phyloP scores from a whole-genome alignment of 2,888 invertebrate species.

The Nephrotoma flavescens region DNA sequence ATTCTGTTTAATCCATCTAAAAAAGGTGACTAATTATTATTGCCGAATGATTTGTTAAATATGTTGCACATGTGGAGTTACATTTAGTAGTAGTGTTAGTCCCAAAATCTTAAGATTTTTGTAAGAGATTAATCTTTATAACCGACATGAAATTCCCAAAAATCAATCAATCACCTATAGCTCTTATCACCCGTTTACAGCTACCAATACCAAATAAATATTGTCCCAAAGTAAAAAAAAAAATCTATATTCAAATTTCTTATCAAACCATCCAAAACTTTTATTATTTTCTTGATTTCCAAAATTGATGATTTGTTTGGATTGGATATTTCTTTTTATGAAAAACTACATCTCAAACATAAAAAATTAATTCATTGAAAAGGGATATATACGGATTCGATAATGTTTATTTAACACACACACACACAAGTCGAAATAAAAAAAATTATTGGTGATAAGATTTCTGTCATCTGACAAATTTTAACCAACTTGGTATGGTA shows the following conservation, averaged over 20 bases:
- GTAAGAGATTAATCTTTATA: too few species aligned
- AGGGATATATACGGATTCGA: not conserved
- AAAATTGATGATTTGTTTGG: not conserved
- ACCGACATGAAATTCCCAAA: too few species aligned
- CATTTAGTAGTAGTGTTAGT: too few species aligned
- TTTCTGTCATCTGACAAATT: not conserved
- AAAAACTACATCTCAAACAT: not conserved
- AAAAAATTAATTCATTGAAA: not conserved
- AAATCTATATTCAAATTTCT: not conserved
- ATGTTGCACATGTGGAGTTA: too few species aligned
- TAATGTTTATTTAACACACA: not conserved
- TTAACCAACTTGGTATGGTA: not conserved
- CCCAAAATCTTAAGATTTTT: too few species aligned
- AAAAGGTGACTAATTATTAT: too few species aligned
- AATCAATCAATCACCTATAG: not conserved
- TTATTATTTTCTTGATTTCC: not conserved
- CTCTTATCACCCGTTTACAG: not conserved
- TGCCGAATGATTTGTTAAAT: too few species aligned
- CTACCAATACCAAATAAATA: not conserved
- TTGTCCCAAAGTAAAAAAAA: not conserved
- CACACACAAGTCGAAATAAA: not conserved
- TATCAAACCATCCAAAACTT: not conserved
- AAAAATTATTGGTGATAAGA: not conserved
- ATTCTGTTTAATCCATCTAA: too few species aligned
- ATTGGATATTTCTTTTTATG: not conserved